Conservation (phyloP, 1,140 invertebrate species). For the Eufriesea mexicana region DNA sequence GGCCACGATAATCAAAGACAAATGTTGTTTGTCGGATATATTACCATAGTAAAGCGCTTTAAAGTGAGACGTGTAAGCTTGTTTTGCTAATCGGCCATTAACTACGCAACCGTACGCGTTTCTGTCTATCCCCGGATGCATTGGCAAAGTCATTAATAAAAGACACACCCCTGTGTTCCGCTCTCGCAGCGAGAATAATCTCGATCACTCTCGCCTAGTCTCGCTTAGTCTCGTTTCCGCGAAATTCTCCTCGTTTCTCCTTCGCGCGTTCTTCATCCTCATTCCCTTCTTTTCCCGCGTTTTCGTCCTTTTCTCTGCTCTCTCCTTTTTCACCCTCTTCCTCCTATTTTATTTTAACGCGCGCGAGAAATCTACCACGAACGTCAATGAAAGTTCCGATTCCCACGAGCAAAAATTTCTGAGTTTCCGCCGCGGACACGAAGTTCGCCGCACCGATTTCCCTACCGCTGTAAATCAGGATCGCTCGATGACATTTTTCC, state of each 20-base stretch:
- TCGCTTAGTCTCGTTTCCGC: constrained; percentile 19
- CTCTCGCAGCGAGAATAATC: constrained; percentile 38
- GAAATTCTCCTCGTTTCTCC: constrained; percentile 1
- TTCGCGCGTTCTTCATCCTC: not conserved
- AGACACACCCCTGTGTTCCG: not conserved
- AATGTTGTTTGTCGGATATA: constrained; percentile 66
- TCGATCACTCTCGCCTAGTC: constrained; percentile 2
- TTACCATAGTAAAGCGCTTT: constrained; percentile 28
- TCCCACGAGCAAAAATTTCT: constrained; percentile 63
- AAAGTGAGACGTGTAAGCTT: constrained; percentile 44
- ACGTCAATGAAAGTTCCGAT: constrained; percentile 62
- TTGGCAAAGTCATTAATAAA: constrained; percentile 21
- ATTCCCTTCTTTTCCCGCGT: not conserved
- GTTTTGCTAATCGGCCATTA: constrained; percentile 68
- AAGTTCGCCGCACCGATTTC: constrained; percentile 71
- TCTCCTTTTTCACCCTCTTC: not conserved
- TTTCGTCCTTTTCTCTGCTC: too few species aligned
- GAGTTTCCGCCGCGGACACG: constrained; percentile 54
- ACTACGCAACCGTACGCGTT: constrained; percentile 41
- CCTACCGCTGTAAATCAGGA: constrained; percentile 75
- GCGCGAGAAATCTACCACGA: constrained; percentile 18
- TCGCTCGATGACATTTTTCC: constrained; percentile 75
- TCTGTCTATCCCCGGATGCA: not conserved
- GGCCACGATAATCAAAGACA: constrained; percentile 72
- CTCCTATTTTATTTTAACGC: constrained; percentile 26